A percentile compares a stretch with the other conserved stretches of the same genome.
phyloP scores from a whole-genome alignment of 2,888 invertebrate genomes.

The Pteria penguin region DNA sequence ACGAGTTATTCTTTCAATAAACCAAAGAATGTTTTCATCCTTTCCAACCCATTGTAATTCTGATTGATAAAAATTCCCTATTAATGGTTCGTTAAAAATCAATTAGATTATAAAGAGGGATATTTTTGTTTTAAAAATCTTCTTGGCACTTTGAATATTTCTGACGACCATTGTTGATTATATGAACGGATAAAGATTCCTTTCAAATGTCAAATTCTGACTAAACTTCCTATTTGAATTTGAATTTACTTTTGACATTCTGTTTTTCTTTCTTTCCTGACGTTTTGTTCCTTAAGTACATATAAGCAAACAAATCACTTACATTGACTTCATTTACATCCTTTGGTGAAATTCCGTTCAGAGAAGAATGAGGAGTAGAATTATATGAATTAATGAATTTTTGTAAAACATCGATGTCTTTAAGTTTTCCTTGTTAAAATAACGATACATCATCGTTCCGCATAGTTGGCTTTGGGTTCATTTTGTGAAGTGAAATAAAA shows the following conservation, averaged over 20 bases:
- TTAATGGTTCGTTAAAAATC: background rate
- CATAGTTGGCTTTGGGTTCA: background rate
- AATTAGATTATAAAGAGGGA: background rate
- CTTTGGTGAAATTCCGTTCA: no score
- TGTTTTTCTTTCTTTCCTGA: background rate
- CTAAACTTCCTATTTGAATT: no score
- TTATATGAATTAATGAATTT: conserved; percentile 5
- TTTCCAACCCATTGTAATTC: conserved; percentile 43
- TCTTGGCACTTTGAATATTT: background rate
- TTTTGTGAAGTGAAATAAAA: background rate
- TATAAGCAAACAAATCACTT: no score
- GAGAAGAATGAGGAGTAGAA: no score
- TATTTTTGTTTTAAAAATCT: background rate
- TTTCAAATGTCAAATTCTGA: no score
- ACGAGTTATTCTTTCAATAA: conserved; percentile 45
- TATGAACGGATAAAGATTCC: no score
- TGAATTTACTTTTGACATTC: background rate
- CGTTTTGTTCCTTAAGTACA: no score
- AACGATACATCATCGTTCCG: background rate
- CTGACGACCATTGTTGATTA: background rate
- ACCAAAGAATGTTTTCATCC: conserved; percentile 49
- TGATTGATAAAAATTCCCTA: conserved; percentile 13
- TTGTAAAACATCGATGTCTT: background rate
- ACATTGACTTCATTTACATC: conserved; percentile 19
- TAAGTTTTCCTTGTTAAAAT: background rate